Percentiles rank a stretch among this genome's conserved stretches.
phyloP scores from a whole-genome alignment of 2,888 invertebrate species.

The Galerucella pusilla region DNA sequence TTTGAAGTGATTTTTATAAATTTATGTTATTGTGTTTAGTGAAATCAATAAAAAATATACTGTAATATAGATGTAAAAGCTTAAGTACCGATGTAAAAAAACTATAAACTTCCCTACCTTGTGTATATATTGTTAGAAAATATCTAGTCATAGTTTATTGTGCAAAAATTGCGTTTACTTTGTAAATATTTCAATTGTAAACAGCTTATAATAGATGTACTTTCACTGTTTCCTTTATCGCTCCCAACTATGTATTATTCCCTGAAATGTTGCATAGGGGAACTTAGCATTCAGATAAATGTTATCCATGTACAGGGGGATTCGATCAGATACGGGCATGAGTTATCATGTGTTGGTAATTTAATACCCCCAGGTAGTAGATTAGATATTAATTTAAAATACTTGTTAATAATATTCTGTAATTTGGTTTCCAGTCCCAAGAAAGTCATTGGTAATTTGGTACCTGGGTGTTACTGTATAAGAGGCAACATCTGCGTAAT shows the following conservation, averaged over 20 bases:
- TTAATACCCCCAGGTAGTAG: too few relatives aligned
- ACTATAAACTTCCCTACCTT: slow-evolving; percentile 19
- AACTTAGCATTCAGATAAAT: neutral
- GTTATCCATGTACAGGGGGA: too few relatives aligned
- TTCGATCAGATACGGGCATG: too few relatives aligned
- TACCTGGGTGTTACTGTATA: too few relatives aligned
- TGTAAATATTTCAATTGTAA: slow-evolving; percentile 18
- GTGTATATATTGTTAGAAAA: slow-evolving; percentile 30
- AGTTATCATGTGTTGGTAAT: too few relatives aligned
- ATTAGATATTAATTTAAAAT: too few relatives aligned
- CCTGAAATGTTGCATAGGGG: neutral
- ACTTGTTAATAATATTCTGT: too few relatives aligned
- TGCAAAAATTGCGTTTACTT: slow-evolving; percentile 10
- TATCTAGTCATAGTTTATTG: slow-evolving; percentile 23
- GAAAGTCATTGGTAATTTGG: too few relatives aligned
- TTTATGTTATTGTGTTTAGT: neutral
- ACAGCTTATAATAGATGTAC: slow-evolving; percentile 6
- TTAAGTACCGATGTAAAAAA: slow-evolving; percentile 30
- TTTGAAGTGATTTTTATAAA: neutral
- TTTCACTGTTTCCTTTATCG: neutral
- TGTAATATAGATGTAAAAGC: slow-evolving; percentile 35
- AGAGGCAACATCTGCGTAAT: too few relatives aligned
- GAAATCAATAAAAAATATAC: neutral
- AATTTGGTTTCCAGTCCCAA: too few relatives aligned
- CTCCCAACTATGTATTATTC: neutral